These are phyloP conservation scores for Molanna angustata DNA, from an alignment of 2,888 invertebrate species.

Conservation along the genomic window DNA sequence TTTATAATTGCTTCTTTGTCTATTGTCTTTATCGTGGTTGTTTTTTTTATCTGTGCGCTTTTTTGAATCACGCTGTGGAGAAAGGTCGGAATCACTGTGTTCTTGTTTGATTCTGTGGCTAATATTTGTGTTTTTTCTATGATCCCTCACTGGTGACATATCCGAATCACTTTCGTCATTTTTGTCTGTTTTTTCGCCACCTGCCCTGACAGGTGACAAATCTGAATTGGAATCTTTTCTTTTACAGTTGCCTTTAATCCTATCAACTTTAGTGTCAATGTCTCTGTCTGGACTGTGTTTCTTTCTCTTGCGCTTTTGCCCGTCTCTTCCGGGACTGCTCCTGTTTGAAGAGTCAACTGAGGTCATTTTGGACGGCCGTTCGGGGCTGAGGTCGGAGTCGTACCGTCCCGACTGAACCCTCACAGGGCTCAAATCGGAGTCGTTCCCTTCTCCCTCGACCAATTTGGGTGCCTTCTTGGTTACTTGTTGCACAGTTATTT, in stretches of 20 bases:
- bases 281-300: too few species aligned
- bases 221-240: constrained; percentile 35
- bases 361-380: constrained; percentile 18
- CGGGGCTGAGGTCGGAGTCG: constrained; percentile 34
- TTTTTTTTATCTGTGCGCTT: constrained; percentile 6
- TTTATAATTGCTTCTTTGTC: too few species aligned
- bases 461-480: constrained; percentile 35
- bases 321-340: background rate
- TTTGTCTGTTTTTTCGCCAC: constrained; percentile 1
- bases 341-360: too few species aligned
- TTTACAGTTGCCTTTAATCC: constrained; percentile 12
- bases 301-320: constrained; percentile 7
- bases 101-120: constrained; percentile 32
- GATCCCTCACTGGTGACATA: constrained; percentile 25
- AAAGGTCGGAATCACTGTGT: constrained; percentile 35
- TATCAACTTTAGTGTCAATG: constrained; percentile 16
- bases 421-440: constrained; percentile 47
- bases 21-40: constrained; percentile 9
- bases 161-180: constrained; percentile 15
- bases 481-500: constrained; percentile 49
- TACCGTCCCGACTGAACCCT: constrained; percentile 36
- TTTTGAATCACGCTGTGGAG: constrained; percentile 35
- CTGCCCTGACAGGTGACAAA: constrained; percentile 37
- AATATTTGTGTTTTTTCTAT: constrained; percentile 21
- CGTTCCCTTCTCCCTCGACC: constrained; percentile 35